Evolutionary conservation across 2,888 invertebrate species (phyloP), one percentile per base, ranked within the genome.

Genomic region (Netelia virgata): DNA sequence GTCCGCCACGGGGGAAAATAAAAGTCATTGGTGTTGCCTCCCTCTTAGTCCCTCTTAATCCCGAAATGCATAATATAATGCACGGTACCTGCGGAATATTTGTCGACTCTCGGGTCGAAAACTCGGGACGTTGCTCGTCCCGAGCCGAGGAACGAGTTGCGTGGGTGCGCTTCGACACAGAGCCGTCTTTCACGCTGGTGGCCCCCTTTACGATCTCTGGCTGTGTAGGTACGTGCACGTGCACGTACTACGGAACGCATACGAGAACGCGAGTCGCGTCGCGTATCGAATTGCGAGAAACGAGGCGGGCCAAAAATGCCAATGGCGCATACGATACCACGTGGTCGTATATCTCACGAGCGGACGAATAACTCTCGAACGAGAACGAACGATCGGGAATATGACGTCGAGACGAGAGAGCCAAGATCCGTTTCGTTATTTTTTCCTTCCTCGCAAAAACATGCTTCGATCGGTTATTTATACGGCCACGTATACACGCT

Each of bases 271-370:
- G 57, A 57, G 57, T 36, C 53, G 61, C 47, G 50, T 18, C 70
- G 55, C 69, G 83, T 85, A 86, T 86, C 83, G 77, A 82, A 83
- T 86, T 83, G 85, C 86, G 66, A 43, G 74, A 78, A 69, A 72
- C 79, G 77, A 74, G 79, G 78, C 80, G 75, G 61, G 66, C 83
- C 83, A 83, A 86, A 86, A 86, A 86, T 85, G 85, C 76, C 82
- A 85, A 85, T 78, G 80, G 66, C 70, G 59, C 79, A 47, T 69
- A 50, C 66, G 70, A 61, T 43, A 79, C 47, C 79, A 73, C 84
- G 80, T 84, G 83, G 68, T 68, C 16, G 16, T 70, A 63, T 75
- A 50, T 63, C 23, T 43, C 53, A 61, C 23, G 47, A 72, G 76
- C 36, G 75, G 36, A 36, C 36, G 36, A 36, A 36, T 63, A 66